Evolutionary conservation across 92 coral and sea anemone genomes (phyloP), one percentile per base, ranked within the genome.

Genomic region (Palythoa caribaeorum): DNA sequence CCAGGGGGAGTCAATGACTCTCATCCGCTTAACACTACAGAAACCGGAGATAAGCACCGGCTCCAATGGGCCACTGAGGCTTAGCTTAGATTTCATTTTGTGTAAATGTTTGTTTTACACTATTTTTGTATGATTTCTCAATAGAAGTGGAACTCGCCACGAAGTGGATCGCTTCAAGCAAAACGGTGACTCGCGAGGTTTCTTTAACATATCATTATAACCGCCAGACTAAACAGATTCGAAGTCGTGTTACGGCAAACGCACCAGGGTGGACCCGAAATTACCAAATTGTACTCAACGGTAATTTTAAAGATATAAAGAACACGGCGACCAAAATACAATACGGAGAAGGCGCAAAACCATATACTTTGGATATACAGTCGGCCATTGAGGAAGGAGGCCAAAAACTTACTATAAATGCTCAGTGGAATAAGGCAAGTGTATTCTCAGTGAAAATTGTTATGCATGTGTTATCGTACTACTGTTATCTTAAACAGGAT

Each of bases 91-190:
- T 40, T 40, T 40, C 47, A 0, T 5, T 44, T 44, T 44, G 50
- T 59, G 66, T 15, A 59, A 4, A 1, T 59, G 66, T 5, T 0
- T 6, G 66, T n/a, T 59, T 59, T n/a, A 3, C 6, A 53, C 69
- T 50, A 12, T 14, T 54, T 51, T 77, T 1, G 28, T 28, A n/a
- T 17, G 17, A 3, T 13, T 77, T 13, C 20, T 53, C 28, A 50
- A n/a, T 77, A 77, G 83, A 77, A 52, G 28, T 37, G 13, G 20
- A 4, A n/a, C 12, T 17, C 6, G 36, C 1, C 19, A n/a, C 36
- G 38, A 77, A 35, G 20, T 2, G 52, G 38, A n/a, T 59, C 40
- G 83, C 83, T 54, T 77, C 83, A 51, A 77, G 83, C 66, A 51
- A 53, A 52, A 10, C 81, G 3, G 81, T 77, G 10, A 5, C 68